Evolutionary conservation across 64 coral and sea anemone genomes (phyloP), one percentile per base, ranked within the genome.

Genomic region (Pocillopora verrucosa): DNA sequence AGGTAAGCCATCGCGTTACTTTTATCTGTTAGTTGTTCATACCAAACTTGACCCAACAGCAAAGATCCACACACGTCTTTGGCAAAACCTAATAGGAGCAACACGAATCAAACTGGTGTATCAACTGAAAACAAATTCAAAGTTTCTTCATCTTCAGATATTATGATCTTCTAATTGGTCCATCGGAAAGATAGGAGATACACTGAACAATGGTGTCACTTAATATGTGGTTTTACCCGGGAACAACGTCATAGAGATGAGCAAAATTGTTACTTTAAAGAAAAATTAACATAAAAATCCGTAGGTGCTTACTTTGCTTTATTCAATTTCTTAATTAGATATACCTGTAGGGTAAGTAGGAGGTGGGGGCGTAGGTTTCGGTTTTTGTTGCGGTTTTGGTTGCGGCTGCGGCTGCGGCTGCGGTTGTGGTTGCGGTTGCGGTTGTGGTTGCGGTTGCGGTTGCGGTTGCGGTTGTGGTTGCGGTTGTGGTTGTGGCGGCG

Each of bases 41-140:
- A 94, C 88, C 89, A 94, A 0, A 94, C 93, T 78, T 94, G 93
- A 6, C 84, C 76, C 59, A 94, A 51, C 37, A 91, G 74, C 19
- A 94, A 22, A 1, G 93, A 90, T 1, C 67, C 93, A 38, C 93
- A 94, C 57, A 70, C 89, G 61, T 91, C 88, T 65, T 94, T 94
- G 64, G 83, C 76, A 22, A 87, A 88, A 12, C 51, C 93, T 94
- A 35, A 4, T 51, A 4, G 41, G 7, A 51, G 7, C 41, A 51
- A 51, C 7, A 51, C 3, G 41, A 4, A 51, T 51, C 41, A 51
- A 51, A 51, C 41, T 51, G 1, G 41, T 51, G 41, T 51, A 51
- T 51, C 7, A 51, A 51, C 41, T 51, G 41, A 51, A 51, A 51
- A 51, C 41, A 51, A 51, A 51, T 51, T 51, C 41, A 51, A 51